Base-by-base conservation (phyloP, 2,888 invertebrate species). In the Diaperis boleti region DNA sequence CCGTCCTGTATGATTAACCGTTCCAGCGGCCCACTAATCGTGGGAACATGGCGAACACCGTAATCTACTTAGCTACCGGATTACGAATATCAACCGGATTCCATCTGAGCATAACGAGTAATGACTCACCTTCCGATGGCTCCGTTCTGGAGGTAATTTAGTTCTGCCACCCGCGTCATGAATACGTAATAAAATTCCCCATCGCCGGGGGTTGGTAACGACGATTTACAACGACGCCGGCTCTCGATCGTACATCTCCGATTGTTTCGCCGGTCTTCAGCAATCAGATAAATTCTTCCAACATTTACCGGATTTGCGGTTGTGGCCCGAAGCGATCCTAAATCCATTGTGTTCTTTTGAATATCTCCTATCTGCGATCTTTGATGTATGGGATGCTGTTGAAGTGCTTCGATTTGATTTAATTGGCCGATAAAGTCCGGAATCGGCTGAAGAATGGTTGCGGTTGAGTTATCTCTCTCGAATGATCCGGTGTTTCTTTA, bases 21-120 rank as follows among this genome's bases (percentile, higher is more conserved):
- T 69, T 70, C 69, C 63, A 70, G 67, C 70, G 68, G 69, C 64
- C 72, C 73, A 73, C 71, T 76, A 75, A 75, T 76, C 74, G 75
- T 74, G 73, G 74, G 73, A 76, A 75, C 74, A 74, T 70, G 69
- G 68, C 68, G 72, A 75, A 75, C 75, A 75, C 72, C 70, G 72
- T 76, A 77, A 76, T 77, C 76, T 75, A 76, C 75, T 77, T 74
- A 75, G 76, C 77, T 77, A 76, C 77, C 72, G 77, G 76, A 76
- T 77, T 77, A 77, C 76, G 74, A 68, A 69, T 68, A 73, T 73
- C 74, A 68, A 66, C 69, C 65, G 72, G 69, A 72, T 72, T 73
- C 72, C 69, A 74, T 70, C 69, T 70, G 66, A 66, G 68, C 68
- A 62, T 64, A 67, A 72, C 71, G 65, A 69, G 66, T 67, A 71